A percentile compares a stretch with the other conserved stretches of the same genome.
Evolutionary conservation across 1,140 invertebrate genomes (phyloP).

Genomic region (Chrysomallon squamiferum): DNA sequence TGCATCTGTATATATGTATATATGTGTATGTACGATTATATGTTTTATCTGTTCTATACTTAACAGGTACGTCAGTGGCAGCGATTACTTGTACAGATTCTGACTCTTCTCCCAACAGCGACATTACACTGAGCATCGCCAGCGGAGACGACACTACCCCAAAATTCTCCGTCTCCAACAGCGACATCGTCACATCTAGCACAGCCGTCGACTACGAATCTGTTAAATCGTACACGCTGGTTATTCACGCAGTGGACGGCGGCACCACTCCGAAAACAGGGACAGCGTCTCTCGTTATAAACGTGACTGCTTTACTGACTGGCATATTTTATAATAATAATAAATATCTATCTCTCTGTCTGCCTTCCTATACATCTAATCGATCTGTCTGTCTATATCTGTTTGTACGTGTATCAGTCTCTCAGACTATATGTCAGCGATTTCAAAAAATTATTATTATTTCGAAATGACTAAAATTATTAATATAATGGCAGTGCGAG

Average conservation of each 20-base stretch:
- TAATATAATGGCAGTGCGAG: too few relatives aligned
- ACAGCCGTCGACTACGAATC: constrained; percentile 40
- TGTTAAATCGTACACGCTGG: constrained; percentile 30
- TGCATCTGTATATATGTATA: not conserved
- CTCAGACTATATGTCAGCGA: not conserved
- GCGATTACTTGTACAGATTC: constrained; percentile 26
- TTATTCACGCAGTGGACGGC: constrained; percentile 28
- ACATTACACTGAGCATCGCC: constrained; percentile 16
- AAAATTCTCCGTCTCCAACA: constrained; percentile 6
- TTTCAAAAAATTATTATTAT: not conserved
- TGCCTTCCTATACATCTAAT: not conserved
- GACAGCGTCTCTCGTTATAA: constrained; percentile 29
- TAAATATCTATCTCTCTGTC: not conserved
- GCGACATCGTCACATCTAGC: constrained; percentile 22
- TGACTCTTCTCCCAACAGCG: constrained; percentile 15
- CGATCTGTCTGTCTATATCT: not conserved
- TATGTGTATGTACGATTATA: not conserved
- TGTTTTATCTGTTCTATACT: not conserved
- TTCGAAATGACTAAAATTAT: not conserved
- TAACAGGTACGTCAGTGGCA: constrained; percentile 16
- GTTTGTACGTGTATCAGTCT: not conserved
- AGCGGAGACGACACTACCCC: constrained; percentile 20
- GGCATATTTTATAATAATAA: not conserved
- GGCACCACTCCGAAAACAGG: not conserved
- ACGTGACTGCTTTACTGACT: constrained; percentile 8